Conservation (phyloP, 92 coral and sea anemone genomes). For the Pocillopora meandrina region DNA sequence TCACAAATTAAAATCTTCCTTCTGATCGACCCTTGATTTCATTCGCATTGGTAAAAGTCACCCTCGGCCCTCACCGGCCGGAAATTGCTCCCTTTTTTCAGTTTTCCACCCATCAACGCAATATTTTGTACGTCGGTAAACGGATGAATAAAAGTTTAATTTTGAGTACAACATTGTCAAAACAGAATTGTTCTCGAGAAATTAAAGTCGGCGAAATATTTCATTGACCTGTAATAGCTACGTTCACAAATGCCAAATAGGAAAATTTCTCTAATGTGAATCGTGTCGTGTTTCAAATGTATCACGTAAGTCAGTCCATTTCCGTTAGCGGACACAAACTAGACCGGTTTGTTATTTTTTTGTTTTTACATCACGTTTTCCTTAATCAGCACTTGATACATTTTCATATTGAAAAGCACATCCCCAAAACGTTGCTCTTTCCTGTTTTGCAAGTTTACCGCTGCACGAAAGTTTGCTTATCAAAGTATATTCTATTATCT, state of each 20-base stretch:
- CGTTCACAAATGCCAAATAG: slow-evolving; percentile 38
- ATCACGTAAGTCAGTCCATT: slow-evolving; percentile 20
- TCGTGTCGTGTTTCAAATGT: slow-evolving; percentile 20
- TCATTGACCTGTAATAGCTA: slow-evolving; percentile 23
- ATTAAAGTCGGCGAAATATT: slow-evolving; percentile 27
- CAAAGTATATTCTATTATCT: neutral
- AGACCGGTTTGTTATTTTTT: slow-evolving; percentile 25
- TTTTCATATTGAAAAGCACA: neutral
- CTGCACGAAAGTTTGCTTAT: neutral
- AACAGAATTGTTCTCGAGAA: slow-evolving; percentile 41
- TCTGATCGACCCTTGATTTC: slow-evolving; percentile 45
- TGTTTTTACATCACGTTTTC: neutral
- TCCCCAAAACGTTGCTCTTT: neutral
- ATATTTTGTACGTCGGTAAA: slow-evolving; percentile 28
- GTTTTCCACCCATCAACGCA: slow-evolving; percentile 14
- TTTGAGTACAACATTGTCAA: slow-evolving; percentile 33
- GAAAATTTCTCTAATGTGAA: slow-evolving; percentile 33
- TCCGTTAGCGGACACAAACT: slow-evolving; percentile 18
- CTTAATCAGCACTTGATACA: neutral
- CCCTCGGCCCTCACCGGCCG: slow-evolving; percentile 27
- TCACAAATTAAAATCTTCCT: slow-evolving; percentile 44
- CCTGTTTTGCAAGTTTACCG: neutral
- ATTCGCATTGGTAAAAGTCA: slow-evolving; percentile 47
- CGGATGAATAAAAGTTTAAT: slow-evolving; percentile 40
- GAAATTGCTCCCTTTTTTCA: slow-evolving; percentile 36